Evolutionary conservation across 2,113 vertebrate genomes (phyloP).

Genomic region (Xiphophorus maculatus): DNA sequence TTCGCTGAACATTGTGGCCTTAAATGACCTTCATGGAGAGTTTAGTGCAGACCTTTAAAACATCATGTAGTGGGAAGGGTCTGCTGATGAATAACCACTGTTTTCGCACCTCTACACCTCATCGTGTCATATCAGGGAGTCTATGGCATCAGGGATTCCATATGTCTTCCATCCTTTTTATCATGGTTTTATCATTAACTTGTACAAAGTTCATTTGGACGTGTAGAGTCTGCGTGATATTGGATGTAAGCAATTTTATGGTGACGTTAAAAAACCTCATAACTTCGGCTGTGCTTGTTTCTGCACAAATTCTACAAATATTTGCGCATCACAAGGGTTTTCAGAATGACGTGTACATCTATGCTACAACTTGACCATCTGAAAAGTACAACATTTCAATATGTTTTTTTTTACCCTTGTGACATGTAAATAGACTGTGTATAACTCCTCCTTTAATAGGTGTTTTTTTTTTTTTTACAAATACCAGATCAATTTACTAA

Average conservation of each 20-base stretch:
- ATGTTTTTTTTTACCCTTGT: conserved; percentile 21
- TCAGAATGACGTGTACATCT: background rate
- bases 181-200: conserved; percentile 26
- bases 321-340: conserved; percentile 30
- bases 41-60: conserved; percentile 66
- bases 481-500: conserved; percentile 42
- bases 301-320: conserved; percentile 3
- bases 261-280: conserved; percentile 18
- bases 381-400: background rate
- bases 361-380: conserved; percentile 20
- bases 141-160: conserved; percentile 75
- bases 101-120: conserved; percentile 55
- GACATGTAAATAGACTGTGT: conserved; percentile 61
- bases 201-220: conserved; percentile 32
- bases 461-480: conserved; percentile 29
- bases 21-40: conserved; percentile 73
- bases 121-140: conserved; percentile 61
- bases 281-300: conserved; percentile 7
- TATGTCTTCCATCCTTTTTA: conserved; percentile 69
- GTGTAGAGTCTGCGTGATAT: conserved; percentile 13
- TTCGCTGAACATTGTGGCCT: conserved; percentile 79
- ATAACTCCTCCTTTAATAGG: conserved; percentile 39
- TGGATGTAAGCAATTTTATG: background rate
- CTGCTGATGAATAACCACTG: conserved; percentile 62
- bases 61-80: conserved; percentile 41